phyloP scores from a whole-genome alignment of 2,797 vertebrate species.

The Muscicapa striata region DNA sequence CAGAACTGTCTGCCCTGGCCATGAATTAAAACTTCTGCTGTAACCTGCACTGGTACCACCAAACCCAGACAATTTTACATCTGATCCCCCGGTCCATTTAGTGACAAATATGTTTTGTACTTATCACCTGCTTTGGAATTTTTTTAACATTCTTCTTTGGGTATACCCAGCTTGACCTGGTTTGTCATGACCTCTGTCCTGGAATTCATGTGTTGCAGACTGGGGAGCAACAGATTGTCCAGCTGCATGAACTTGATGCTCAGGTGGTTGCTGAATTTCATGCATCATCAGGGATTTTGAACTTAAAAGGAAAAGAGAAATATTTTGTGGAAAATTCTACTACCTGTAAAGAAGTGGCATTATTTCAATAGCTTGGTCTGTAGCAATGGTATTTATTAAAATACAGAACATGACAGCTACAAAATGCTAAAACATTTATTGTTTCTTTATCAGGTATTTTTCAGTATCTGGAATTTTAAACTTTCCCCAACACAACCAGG shows the following conservation, averaged over 20 bases:
- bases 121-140: conserved; percentile 83
- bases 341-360: background rate
- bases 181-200: background rate
- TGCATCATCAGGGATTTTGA: conserved; percentile 23
- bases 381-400: background rate
- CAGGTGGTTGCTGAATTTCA: background rate
- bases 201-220: background rate
- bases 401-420: background rate
- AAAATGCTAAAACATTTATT: background rate
- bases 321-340: background rate
- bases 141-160: conserved; percentile 80
- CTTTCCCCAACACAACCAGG: background rate
- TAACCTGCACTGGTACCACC: background rate
- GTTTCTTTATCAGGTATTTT: background rate
- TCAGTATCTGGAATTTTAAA: background rate
- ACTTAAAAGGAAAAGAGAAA: background rate
- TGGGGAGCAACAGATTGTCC: background rate
- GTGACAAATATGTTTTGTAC: background rate
- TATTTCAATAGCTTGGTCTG: background rate
- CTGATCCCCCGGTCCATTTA: background rate
- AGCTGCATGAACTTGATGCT: background rate
- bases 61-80: background rate
- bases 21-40: background rate
- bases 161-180: conserved; percentile 66
- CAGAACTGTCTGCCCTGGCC: background rate